Conservation (phyloP, 2,888 invertebrate species). For the Eupithecia centaureata region DNA sequence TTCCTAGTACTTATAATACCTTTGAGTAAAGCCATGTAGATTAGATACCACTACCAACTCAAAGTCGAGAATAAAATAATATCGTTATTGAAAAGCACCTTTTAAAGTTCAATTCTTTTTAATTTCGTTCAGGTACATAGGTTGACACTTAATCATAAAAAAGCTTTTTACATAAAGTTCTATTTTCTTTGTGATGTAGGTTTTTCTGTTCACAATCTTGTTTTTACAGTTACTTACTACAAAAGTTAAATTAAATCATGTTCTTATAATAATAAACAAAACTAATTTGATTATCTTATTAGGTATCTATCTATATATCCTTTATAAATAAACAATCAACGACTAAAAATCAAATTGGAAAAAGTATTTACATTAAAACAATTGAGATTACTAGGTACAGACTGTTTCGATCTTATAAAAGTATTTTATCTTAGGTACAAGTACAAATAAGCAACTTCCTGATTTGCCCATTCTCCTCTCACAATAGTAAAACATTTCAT, state of each 20-base stretch:
- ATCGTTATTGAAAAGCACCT: neutral
- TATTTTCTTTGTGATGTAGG: neutral
- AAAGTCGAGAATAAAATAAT: neutral
- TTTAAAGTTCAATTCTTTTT: neutral
- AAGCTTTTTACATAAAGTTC: neutral
- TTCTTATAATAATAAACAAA: neutral
- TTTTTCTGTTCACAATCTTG: neutral
- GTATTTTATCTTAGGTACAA: neutral
- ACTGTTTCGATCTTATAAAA: neutral
- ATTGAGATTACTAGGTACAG: too few species aligned
- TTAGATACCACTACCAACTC: too few species aligned
- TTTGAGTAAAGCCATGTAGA: neutral
- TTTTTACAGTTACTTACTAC: neutral
- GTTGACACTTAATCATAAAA: too few species aligned
- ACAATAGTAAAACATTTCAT: neutral
- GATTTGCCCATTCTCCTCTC: neutral
- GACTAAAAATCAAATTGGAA: too few species aligned
- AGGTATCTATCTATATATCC: too few species aligned
- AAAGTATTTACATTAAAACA: too few species aligned
- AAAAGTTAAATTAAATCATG: neutral
- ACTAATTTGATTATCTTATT: too few species aligned
- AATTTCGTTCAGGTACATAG: neutral
- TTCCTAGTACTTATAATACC: neutral
- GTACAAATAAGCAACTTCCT: neutral
- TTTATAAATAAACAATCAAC: too few species aligned